These are phyloP conservation scores for Apeltes quadracus DNA, from an alignment of 2,113 vertebrate genomes.

Conservation along the genomic window DNA sequence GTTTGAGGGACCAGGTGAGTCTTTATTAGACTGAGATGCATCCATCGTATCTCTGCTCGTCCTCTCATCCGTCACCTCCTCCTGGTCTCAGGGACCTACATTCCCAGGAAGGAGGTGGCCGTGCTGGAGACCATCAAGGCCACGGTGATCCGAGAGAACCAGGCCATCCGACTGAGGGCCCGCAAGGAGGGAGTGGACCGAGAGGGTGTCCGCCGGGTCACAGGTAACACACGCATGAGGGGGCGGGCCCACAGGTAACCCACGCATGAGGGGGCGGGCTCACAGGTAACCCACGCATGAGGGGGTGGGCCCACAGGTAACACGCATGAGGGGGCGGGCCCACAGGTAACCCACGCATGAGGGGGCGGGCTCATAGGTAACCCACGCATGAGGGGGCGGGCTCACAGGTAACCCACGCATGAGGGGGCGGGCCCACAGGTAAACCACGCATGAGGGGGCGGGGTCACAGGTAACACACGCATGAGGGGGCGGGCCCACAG, in stretches of 20 bases:
- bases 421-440: too few relatives aligned
- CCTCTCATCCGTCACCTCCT: too few relatives aligned
- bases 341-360: neutral
- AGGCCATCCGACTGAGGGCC: slow-evolving; percentile 88
- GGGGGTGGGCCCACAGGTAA: neutral
- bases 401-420: too few relatives aligned
- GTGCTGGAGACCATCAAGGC: slow-evolving; percentile 88
- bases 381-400: too few relatives aligned
- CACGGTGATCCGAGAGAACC: slow-evolving; percentile 87
- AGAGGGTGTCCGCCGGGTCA: slow-evolving; percentile 81
- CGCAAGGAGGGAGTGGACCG: slow-evolving; percentile 88
- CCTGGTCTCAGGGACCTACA: slow-evolving; percentile 85
- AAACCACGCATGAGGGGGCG: slow-evolving; percentile 76
- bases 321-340: neutral
- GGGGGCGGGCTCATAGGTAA: neutral
- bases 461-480: slow-evolving; percentile 83
- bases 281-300: neutral
- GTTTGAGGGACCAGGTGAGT: slow-evolving; percentile 88
- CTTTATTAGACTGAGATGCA: neutral
- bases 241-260: neutral
- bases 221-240: slow-evolving; percentile 64
- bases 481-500: too few relatives aligned
- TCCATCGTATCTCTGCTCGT: neutral
- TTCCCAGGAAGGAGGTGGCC: slow-evolving; percentile 88
- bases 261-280: too few relatives aligned